Conservation (phyloP, 1,140 invertebrate genomes). For the Pantala flavescens region DNA sequence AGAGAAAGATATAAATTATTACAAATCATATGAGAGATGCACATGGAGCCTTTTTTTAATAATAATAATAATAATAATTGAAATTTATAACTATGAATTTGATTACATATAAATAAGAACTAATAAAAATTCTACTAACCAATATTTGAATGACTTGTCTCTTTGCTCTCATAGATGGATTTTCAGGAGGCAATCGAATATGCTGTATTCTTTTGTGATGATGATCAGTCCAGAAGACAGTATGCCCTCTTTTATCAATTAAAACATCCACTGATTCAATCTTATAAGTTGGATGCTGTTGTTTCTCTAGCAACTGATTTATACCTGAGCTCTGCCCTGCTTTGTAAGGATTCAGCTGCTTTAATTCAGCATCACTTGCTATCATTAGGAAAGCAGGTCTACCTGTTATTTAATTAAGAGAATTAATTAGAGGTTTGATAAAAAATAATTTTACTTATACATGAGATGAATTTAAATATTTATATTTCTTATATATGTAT, state of each 20-base stretch:
- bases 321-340: slow-evolving; percentile 35
- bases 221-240: slow-evolving; percentile 20
- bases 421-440: no score
- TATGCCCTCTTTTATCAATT: slow-evolving; percentile 33
- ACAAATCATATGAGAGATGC: no score
- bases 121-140: no score
- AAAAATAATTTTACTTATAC: no score
- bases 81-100: no score
- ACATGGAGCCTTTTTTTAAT: no score
- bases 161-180: not conserved
- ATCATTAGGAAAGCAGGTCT: slow-evolving; percentile 47
- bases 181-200: not conserved
- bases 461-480: no score
- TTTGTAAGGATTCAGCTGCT: slow-evolving; percentile 49
- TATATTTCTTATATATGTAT: no score
- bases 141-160: not conserved
- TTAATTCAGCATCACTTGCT: slow-evolving; percentile 51
- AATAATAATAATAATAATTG: no score
- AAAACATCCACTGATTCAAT: slow-evolving; percentile 46
- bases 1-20: no score
- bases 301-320: slow-evolving; percentile 28
- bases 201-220: slow-evolving; percentile 18
- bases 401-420: slow-evolving; percentile 31
- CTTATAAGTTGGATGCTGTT: slow-evolving; percentile 28
- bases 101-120: no score